phyloP scores from a whole-genome alignment of 2,888 invertebrate species.

The Amphimallon solstitiale region DNA sequence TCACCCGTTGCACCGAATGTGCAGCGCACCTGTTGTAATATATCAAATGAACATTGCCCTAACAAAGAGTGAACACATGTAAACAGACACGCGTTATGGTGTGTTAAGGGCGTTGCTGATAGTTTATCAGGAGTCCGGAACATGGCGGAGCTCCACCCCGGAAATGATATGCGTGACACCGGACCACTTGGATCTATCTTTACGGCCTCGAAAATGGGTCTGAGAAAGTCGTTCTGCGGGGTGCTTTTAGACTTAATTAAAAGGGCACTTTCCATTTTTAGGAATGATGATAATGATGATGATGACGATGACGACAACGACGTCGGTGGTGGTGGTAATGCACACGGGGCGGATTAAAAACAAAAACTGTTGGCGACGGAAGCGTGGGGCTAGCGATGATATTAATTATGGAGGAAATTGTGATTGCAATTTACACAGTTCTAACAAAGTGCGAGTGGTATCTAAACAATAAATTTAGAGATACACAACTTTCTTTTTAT shows the following conservation, averaged over 20 bases:
- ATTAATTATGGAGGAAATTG: no score
- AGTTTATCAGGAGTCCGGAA: slow-evolving; percentile 56
- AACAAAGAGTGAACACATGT: slow-evolving; percentile 39
- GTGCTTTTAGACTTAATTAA: slow-evolving; percentile 29
- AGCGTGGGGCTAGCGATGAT: no score
- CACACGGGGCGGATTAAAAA: neutral
- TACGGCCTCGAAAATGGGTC: slow-evolving; percentile 2
- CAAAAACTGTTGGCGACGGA: no score
- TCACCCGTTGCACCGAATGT: neutral
- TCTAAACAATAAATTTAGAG: no score
- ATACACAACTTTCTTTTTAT: no score
- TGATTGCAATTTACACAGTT: no score
- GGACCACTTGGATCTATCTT: slow-evolving; percentile 19
- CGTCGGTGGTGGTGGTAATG: neutral
- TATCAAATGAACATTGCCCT: slow-evolving; percentile 36
- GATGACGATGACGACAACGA: no score
- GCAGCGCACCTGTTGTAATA: slow-evolving; percentile 35
- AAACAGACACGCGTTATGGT: slow-evolving; percentile 45
- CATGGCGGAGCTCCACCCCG: slow-evolving; percentile 61
- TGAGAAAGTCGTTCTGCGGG: slow-evolving; percentile 1
- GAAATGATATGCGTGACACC: slow-evolving; percentile 57
- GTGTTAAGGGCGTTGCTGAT: slow-evolving; percentile 58
- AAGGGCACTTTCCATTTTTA: slow-evolving; percentile 5
- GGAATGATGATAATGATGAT: neutral
- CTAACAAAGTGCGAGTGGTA: no score